Percentiles rank a stretch among this genome's conserved stretches.
Evolutionary conservation across 2,888 invertebrate genomes (phyloP).

Genomic region (Rhagophthalmus giganteus): DNA sequence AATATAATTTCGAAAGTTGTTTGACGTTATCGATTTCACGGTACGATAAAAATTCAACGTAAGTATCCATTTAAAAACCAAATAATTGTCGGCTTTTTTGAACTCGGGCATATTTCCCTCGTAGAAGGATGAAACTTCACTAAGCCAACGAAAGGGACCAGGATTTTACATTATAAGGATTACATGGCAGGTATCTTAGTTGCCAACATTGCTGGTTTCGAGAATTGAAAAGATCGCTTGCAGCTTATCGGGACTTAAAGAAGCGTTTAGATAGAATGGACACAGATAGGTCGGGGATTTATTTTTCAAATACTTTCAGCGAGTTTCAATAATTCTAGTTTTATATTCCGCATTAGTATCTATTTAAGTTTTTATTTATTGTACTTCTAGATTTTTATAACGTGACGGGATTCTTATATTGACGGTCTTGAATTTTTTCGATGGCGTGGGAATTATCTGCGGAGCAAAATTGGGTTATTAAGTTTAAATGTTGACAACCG

Average conservation of each 20-base stretch:
- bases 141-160: constrained; percentile 51
- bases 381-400: too few species aligned
- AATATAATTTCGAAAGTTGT: background rate
- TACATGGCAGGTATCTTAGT: constrained; percentile 40
- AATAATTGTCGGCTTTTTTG: constrained; percentile 50
- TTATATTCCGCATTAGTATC: too few species aligned
- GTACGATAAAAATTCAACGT: too few species aligned
- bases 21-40: too few species aligned
- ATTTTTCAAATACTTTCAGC: constrained; percentile 23
- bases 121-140: constrained; percentile 52
- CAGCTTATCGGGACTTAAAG: constrained; percentile 53
- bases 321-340: constrained; percentile 10
- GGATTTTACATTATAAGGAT: constrained; percentile 56
- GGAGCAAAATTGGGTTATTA: too few species aligned
- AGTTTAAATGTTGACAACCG: constrained; percentile 13
- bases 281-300: constrained; percentile 40
- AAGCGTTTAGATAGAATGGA: constrained; percentile 46
- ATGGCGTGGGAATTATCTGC: too few species aligned
- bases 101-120: constrained; percentile 47
- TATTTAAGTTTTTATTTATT: too few species aligned
- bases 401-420: too few species aligned
- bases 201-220: constrained; percentile 25
- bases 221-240: constrained; percentile 51
- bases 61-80: too few species aligned
- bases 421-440: too few species aligned